Evolutionary conservation across 1,140 invertebrate genomes (phyloP), one percentile per base, ranked within the genome.

Genomic region (Halesus radiatus): DNA sequence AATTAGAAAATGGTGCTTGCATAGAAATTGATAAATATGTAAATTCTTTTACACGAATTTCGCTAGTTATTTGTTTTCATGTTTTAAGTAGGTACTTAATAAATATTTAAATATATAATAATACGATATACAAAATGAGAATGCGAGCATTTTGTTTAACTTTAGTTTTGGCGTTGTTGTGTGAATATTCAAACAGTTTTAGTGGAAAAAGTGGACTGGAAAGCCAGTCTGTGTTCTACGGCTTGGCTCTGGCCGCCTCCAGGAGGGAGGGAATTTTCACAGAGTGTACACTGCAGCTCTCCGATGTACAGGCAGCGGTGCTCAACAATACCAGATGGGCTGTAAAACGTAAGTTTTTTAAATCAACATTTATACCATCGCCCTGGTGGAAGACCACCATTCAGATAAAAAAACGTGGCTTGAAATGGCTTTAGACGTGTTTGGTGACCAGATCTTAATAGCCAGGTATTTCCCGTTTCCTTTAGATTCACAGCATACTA

Each of bases 191-290:
- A 13, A 53, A 29, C 15, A 23, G 37, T 72, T 50, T 66, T 68
- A 37, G 23, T 37, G 64, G 7, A 26, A 26, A 18, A 29, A 50
- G 29, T 54, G 29, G 20, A 1, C 53, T 53, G 10, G 68, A 73
- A 66, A 68, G 37, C 16, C 80, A 81, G 56, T 81, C 80, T 6
- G 16, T 81, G 4, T 81, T 73, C 45, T 81, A 81, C 32, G 80
- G 75, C 13, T 74, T 81, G 16, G 54, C 62, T 1, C 16, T 62
- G 16, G 78, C 66, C 4, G 80, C 80, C 13, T 13, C 68, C 8
- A 72, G 50, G 5, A 72, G 18, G 20, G 18, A 22, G 10, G 76
- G 22, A n/a, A 18, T 52, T 2, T 10, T 3, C 3, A 53, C 37
- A 0, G 26, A 15, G n/a, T 81, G 80, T 23, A 32, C 45, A 10